Evolutionary conservation across 2,888 invertebrate genomes (phyloP).

Genomic region (Cryptocheilus praepositus): DNA sequence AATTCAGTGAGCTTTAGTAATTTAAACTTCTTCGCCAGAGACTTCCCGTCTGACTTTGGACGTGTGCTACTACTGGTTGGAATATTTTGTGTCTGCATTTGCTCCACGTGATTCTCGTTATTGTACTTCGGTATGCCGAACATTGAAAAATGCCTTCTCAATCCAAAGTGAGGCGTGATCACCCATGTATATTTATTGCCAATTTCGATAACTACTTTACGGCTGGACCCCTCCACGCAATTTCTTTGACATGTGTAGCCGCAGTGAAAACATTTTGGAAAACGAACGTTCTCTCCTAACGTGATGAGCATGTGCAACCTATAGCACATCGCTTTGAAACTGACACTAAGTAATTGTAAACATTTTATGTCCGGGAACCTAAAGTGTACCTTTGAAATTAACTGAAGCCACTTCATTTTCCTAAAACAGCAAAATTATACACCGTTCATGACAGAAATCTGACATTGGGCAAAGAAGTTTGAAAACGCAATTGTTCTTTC

Average conservation of each 20-base stretch:
- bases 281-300: conserved; percentile 65
- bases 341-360: conserved; percentile 68
- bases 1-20: conserved; percentile 65
- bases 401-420: conserved; percentile 73
- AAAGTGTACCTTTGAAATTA: conserved; percentile 70
- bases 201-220: conserved; percentile 73
- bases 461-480: too few relatives aligned
- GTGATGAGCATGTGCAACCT: conserved; percentile 71
- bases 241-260: conserved; percentile 72
- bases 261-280: conserved; percentile 72
- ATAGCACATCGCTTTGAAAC: conserved; percentile 73
- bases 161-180: conserved; percentile 69
- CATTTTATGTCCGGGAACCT: conserved; percentile 71
- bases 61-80: conserved; percentile 58
- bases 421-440: conserved; percentile 52
- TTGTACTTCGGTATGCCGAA: conserved; percentile 72
- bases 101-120: conserved; percentile 59
- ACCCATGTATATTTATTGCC: conserved; percentile 75
- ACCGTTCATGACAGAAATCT: neutral
- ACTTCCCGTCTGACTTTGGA: conserved; percentile 65
- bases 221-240: conserved; percentile 70
- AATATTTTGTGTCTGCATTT: conserved; percentile 56
- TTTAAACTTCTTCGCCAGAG: conserved; percentile 65
- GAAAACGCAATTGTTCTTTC: too few relatives aligned
- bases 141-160: conserved; percentile 71